Conservation (phyloP, 2,113 vertebrate species). For the Ovis canadensis region DNA sequence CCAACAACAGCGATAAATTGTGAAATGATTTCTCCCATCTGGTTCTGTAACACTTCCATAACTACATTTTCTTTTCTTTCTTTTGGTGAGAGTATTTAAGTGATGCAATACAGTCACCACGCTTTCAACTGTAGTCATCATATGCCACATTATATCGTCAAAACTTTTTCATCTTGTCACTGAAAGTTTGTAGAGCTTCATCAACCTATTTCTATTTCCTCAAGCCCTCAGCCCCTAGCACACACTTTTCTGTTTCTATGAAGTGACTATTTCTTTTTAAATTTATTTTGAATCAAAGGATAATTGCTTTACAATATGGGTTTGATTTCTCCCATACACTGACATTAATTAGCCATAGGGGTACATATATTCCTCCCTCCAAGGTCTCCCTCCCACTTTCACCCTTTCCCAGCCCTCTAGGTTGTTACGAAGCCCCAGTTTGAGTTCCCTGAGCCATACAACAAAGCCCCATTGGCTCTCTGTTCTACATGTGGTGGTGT, state of each 20-base stretch:
- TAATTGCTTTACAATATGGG: neutral
- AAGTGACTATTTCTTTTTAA: neutral
- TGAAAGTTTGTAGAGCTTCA: neutral
- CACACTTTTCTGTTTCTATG: neutral
- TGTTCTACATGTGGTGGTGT: neutral
- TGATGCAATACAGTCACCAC: neutral
- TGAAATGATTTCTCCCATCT: neutral
- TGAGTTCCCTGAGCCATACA: neutral
- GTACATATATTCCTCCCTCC: neutral
- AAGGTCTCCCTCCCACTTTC: neutral
- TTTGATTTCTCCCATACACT: neutral
- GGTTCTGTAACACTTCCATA: neutral
- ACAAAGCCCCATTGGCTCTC: neutral
- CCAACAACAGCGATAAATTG: neutral
- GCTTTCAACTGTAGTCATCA: neutral
- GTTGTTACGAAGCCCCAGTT: neutral
- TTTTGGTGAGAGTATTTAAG: neutral
- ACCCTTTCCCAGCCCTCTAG: neutral
- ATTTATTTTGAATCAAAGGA: neutral
- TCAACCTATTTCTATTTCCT: neutral
- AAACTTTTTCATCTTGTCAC: neutral
- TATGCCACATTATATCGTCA: neutral
- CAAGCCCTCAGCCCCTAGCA: neutral
- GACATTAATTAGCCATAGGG: neutral
- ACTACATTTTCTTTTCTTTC: neutral